Percentiles rank a stretch among this genome's conserved stretches.
Evolutionary conservation across 2,888 invertebrate genomes (phyloP).

Genomic region (Polymixis flavicincta): DNA sequence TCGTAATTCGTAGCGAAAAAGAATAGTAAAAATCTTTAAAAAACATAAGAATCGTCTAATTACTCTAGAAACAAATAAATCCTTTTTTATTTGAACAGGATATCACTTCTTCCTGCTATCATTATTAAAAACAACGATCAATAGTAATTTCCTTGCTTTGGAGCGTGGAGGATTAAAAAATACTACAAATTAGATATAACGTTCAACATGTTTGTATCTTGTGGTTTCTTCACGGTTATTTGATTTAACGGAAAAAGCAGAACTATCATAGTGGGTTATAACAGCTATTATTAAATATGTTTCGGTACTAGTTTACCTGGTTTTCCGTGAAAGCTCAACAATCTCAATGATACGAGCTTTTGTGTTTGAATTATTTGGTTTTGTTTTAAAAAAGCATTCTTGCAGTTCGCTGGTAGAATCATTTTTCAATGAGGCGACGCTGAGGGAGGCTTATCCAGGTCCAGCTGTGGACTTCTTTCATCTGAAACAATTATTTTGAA

Average conservation of each 20-base stretch:
- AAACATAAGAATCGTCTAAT: slow-evolving; percentile 24
- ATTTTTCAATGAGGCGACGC: background rate
- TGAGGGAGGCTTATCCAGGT: too few species aligned
- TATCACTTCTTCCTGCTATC: slow-evolving; percentile 37
- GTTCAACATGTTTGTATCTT: slow-evolving; percentile 45
- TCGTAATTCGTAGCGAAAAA: slow-evolving; percentile 28
- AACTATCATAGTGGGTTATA: slow-evolving; percentile 43
- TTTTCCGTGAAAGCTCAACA: slow-evolving; percentile 18
- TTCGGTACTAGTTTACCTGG: slow-evolving; percentile 35
- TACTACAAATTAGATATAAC: slow-evolving; percentile 64
- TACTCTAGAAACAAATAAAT: slow-evolving; percentile 19
- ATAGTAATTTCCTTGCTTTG: slow-evolving; percentile 47
- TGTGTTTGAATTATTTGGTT: background rate
- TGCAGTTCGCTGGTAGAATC: background rate
- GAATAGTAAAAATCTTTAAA: slow-evolving; percentile 17
- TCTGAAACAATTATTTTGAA: background rate
- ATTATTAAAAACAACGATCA: slow-evolving; percentile 37
- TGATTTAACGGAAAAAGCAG: slow-evolving; percentile 45
- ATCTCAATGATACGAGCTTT: background rate
- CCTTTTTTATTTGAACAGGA: slow-evolving; percentile 54
- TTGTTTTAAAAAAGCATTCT: background rate
- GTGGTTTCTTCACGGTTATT: slow-evolving; percentile 57
- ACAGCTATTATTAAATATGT: slow-evolving; percentile 37
- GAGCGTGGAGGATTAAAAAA: slow-evolving; percentile 65
- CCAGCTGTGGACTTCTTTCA: background rate